A percentile compares a stretch with the other conserved stretches of the same genome.
Conservation (phyloP, 2,797 vertebrate species). For the Sebastes minor region DNA sequence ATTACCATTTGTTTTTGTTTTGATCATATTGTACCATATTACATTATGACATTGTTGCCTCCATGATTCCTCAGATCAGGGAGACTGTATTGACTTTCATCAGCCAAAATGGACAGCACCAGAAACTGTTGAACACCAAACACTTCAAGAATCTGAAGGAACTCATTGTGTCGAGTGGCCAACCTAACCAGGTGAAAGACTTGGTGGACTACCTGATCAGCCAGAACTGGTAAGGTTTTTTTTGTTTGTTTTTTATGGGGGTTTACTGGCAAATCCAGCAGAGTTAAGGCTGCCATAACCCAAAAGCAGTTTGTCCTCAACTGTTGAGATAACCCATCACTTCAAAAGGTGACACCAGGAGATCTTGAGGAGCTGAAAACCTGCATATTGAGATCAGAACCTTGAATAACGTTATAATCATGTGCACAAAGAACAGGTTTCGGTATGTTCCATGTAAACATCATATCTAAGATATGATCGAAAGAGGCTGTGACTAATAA, state of each 20-base stretch:
- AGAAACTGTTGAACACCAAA: constrained; percentile 84
- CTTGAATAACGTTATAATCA: neutral
- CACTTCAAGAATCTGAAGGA: constrained; percentile 85
- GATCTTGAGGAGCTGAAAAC: neutral
- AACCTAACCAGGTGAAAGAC: constrained; percentile 76
- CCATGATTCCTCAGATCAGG: constrained; percentile 79
- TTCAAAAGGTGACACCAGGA: neutral
- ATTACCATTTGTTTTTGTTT: neutral
- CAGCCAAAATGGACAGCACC: constrained; percentile 80
- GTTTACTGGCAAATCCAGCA: too few species aligned
- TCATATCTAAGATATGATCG: neutral
- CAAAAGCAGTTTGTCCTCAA: too few species aligned
- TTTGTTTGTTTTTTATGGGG: neutral
- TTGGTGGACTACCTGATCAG: constrained; percentile 83
- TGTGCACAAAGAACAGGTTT: neutral
- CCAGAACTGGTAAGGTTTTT: constrained; percentile 83
- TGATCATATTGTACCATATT: neutral
- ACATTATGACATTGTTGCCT: neutral
- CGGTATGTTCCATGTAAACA: neutral
- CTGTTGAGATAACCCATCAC: neutral
- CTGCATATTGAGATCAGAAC: neutral
- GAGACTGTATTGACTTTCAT: constrained; percentile 85
- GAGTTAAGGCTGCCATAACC: too few species aligned
- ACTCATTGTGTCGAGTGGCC: constrained; percentile 72
- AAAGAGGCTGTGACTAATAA: neutral